Evolutionary conservation across 2,888 invertebrate species (phyloP), one percentile per base, ranked within the genome.

Genomic region (Trissonchulus latispiculum): DNA sequence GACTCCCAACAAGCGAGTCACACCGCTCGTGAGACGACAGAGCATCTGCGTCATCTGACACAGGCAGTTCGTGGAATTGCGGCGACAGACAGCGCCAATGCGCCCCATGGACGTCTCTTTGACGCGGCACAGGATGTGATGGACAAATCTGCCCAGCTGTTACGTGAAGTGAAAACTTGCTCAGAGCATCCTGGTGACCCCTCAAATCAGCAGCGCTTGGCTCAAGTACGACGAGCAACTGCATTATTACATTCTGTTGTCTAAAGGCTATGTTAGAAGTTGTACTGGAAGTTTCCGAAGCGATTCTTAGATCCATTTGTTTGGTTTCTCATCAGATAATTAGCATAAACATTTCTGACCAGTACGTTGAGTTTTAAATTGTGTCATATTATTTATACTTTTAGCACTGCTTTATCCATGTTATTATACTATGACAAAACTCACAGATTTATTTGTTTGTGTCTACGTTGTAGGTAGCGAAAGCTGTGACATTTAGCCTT

Each of bases 101-200:
- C 89, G 77, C 85, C 75, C n/a, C 15, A 35, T 2, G 66, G 64
- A 1, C 82, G 83, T 33, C 83, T 87, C 61, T 83, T 87, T 29
- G 84, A 85, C 66, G 84, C 84, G 18, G 91, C 92, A 0, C 90
- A 90, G 48, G 90, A 91, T 75, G 92, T 93, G 23, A 88, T 94
- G 77, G 86, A 89, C 73, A 89, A 90, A 72, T 92, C 93, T 0
- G 87, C 90, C 37, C 87, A 87, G 0, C 87, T 93, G 23, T 89
- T 94, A 75, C 90, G 90, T 81, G 92, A 93, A 78, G 91, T 94
- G 0, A 89, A 90, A 82, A 86, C 87, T n/a, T 89, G 89, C 79
- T 85, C 92, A 74, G 87, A 87, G 77, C 88, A 88, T 74, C 89
- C 90, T 0, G 89, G 89, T 71, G 85, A 86, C 36, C 87, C 88